Conservation (phyloP, 2,888 invertebrate species). For the Gymnosoma rotundatum region DNA sequence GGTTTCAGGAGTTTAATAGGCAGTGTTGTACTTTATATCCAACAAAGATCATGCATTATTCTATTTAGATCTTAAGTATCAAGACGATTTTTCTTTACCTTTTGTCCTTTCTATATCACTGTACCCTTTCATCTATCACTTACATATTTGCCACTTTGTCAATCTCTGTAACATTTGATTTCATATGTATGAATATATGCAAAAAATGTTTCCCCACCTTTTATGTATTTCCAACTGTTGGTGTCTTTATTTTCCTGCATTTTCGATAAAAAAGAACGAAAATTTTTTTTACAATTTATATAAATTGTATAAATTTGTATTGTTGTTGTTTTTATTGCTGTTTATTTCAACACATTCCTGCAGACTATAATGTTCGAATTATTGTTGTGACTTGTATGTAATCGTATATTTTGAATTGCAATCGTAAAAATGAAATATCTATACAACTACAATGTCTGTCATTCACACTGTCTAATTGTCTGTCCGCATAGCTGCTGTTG, state of each 20-base stretch:
- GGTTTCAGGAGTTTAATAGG: too few species aligned
- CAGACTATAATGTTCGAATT: constrained; percentile 36
- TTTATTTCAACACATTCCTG: constrained; percentile 12
- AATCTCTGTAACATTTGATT: constrained; percentile 50
- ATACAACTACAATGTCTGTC: constrained; percentile 53
- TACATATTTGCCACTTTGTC: constrained; percentile 40
- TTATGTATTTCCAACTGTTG: constrained; percentile 1
- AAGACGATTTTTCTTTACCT: not conserved
- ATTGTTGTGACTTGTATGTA: constrained; percentile 37
- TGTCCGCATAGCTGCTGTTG: constrained; percentile 38
- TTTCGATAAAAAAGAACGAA: constrained; percentile 23
- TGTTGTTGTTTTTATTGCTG: constrained; percentile 15
- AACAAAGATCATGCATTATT: too few species aligned
- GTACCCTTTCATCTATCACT: not conserved
- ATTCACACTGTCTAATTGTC: constrained; percentile 47
- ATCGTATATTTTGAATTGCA: not conserved
- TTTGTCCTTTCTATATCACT: not conserved
- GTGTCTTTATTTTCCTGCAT: constrained; percentile 19
- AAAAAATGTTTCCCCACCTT: constrained; percentile 20
- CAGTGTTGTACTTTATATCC: too few species aligned
- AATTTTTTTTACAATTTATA: constrained; percentile 46
- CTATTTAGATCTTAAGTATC: too few species aligned
- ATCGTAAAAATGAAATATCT: constrained; percentile 50
- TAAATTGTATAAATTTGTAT: constrained; percentile 62
- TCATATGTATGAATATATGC: constrained; percentile 15